These are phyloP conservation scores for Aphelenchoides bicaudatus DNA, from an alignment of 2,888 invertebrate species.

Conservation along the genomic window DNA sequence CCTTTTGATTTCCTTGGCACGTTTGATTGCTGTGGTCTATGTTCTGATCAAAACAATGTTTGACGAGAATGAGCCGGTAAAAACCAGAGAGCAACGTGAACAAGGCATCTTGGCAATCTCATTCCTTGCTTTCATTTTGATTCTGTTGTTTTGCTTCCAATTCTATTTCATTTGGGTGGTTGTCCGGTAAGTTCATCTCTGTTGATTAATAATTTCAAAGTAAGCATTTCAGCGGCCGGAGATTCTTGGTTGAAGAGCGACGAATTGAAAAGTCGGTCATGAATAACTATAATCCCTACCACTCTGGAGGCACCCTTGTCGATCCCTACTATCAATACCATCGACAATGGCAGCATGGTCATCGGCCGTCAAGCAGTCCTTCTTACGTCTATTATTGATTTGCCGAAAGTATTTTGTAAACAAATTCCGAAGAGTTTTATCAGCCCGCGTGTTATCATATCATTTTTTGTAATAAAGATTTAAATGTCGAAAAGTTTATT, in stretches of 20 bases:
- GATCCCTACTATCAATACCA: background rate
- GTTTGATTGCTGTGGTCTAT: background rate
- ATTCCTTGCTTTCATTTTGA: background rate
- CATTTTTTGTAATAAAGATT: too few species aligned
- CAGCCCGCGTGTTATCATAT: too few species aligned
- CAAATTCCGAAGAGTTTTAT: too few species aligned
- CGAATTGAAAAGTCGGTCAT: background rate
- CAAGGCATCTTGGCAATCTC: background rate
- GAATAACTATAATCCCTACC: background rate
- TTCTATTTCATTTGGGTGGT: slow-evolving; percentile 1
- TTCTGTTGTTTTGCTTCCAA: background rate
- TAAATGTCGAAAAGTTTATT: too few species aligned
- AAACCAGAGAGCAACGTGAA: background rate
- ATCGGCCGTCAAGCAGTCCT: background rate
- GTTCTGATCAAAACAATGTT: background rate
- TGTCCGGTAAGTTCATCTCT: too few species aligned
- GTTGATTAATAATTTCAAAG: too few species aligned
- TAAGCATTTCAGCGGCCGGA: too few species aligned
- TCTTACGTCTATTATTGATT: slow-evolving; percentile 9
- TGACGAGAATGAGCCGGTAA: background rate
- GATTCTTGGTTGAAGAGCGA: slow-evolving; percentile 4
- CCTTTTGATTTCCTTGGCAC: background rate
- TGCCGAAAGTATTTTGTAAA: too few species aligned
- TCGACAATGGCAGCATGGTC: background rate
- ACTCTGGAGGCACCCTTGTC: background rate